A percentile compares a stretch with the other conserved stretches of the same genome.
These are phyloP conservation scores for Drosophila littoralis DNA, from an alignment of 1,140 invertebrate species.

Conservation along the genomic window DNA sequence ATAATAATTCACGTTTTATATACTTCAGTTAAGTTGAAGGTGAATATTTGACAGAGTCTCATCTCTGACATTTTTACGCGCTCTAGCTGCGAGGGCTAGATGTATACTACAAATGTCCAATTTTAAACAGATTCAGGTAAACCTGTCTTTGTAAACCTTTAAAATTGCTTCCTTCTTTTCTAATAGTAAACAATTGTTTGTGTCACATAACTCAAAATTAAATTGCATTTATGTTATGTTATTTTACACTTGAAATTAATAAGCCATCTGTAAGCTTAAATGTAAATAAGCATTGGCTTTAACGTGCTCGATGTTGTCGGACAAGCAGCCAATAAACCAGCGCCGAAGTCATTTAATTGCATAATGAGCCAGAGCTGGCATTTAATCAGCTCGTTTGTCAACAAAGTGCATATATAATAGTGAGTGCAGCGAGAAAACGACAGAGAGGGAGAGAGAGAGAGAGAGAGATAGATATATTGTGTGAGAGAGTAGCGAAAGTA, in stretches of 20 bases:
- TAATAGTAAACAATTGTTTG: constrained; percentile 2
- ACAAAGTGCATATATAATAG: constrained; percentile 72
- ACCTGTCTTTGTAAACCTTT: not conserved
- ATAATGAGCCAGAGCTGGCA: constrained; percentile 75
- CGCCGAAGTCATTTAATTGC: constrained; percentile 70
- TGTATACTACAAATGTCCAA: too few species aligned
- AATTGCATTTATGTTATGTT: not conserved
- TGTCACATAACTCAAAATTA: not conserved
- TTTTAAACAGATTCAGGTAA: too few species aligned
- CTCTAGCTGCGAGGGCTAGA: too few species aligned
- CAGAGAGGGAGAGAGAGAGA: not conserved
- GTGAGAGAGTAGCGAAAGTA: not conserved
- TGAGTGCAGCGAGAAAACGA: not conserved
- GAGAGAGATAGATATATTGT: not conserved
- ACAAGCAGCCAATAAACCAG: constrained; percentile 41
- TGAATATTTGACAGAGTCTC: too few species aligned
- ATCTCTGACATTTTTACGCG: too few species aligned
- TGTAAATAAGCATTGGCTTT: constrained; percentile 41
- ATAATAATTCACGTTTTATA: too few species aligned
- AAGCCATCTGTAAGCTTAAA: constrained; percentile 34
- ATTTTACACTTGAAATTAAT: constrained; percentile 21
- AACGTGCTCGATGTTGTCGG: constrained; percentile 14
- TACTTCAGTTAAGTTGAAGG: too few species aligned
- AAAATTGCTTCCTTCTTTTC: not conserved
- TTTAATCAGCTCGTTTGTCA: constrained; percentile 81